These are phyloP conservation scores for Bombus sylvicola DNA, from an alignment of 1,140 invertebrate species.

Conservation along the genomic window DNA sequence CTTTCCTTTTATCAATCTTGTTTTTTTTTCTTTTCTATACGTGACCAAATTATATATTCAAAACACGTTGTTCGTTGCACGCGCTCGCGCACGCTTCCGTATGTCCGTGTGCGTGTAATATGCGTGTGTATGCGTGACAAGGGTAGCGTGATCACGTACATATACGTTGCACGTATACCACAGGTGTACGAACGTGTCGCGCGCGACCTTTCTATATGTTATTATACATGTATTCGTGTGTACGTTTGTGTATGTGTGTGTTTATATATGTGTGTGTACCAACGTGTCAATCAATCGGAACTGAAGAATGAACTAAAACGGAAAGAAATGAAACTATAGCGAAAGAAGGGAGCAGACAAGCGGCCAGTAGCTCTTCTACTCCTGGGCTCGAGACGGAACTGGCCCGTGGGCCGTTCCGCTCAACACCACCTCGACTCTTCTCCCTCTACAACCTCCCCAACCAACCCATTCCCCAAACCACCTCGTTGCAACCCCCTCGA, in stretches of 20 bases:
- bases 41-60: conserved; percentile 11
- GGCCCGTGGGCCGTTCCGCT: conserved; percentile 70
- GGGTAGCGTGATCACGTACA: conserved; percentile 21
- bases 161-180: conserved; percentile 28
- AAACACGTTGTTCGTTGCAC: neutral
- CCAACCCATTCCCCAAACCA: neutral
- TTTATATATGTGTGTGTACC: neutral
- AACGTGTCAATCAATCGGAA: conserved; percentile 72
- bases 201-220: conserved; percentile 3
- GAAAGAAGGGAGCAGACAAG: conserved; percentile 82
- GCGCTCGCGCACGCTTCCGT: conserved; percentile 9
- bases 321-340: conserved; percentile 82
- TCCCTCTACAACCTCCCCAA: conserved; percentile 19
- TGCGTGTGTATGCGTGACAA: conserved; percentile 19
- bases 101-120: neutral
- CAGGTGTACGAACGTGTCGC: neutral
- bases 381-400: conserved; percentile 79
- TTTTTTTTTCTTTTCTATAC: neutral
- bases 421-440: conserved; percentile 42
- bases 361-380: conserved; percentile 80
- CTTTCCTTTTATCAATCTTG: neutral
- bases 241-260: neutral
- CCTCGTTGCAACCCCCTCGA: conserved; percentile 16
- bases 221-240: neutral
- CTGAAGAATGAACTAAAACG: conserved; percentile 78